These are phyloP conservation scores for Eupithecia pulchellata DNA, from an alignment of 2,888 invertebrate genomes.

Conservation along the genomic window DNA sequence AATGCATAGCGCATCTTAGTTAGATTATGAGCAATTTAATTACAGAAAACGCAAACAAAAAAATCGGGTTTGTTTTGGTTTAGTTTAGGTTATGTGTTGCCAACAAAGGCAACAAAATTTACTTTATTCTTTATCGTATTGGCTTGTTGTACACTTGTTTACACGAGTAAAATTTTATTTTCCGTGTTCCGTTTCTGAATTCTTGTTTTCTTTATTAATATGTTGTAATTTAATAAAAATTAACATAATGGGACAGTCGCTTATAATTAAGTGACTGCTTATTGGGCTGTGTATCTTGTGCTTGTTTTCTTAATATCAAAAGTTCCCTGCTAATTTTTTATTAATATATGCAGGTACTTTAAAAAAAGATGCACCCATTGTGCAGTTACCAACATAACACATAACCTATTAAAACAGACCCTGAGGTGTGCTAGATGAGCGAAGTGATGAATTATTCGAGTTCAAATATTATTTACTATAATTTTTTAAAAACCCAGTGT, in stretches of 20 bases:
- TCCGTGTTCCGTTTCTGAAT: too few relatives aligned
- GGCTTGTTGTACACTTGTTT: too few relatives aligned
- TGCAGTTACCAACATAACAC: background rate
- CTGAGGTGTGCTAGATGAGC: background rate
- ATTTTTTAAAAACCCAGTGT: background rate
- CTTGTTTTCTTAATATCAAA: background rate
- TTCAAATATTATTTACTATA: background rate
- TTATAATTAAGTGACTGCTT: too few relatives aligned
- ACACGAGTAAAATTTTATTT: too few relatives aligned
- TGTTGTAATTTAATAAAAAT: too few relatives aligned
- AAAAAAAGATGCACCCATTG: background rate
- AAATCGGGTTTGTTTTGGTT: background rate
- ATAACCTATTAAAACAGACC: background rate
- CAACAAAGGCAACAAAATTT: too few relatives aligned
- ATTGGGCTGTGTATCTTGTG: background rate
- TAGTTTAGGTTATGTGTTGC: background rate
- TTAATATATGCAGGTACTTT: background rate
- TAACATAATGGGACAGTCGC: too few relatives aligned
- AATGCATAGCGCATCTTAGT: conserved; percentile 62
- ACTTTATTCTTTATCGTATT: too few relatives aligned
- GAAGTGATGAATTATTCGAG: background rate
- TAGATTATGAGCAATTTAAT: conserved; percentile 36
- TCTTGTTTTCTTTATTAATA: too few relatives aligned
- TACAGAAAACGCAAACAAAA: background rate
- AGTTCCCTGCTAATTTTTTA: background rate